These are phyloP conservation scores for Habroteleia sp. DNA, from an alignment of 2,888 invertebrate genomes.

Conservation along the genomic window DNA sequence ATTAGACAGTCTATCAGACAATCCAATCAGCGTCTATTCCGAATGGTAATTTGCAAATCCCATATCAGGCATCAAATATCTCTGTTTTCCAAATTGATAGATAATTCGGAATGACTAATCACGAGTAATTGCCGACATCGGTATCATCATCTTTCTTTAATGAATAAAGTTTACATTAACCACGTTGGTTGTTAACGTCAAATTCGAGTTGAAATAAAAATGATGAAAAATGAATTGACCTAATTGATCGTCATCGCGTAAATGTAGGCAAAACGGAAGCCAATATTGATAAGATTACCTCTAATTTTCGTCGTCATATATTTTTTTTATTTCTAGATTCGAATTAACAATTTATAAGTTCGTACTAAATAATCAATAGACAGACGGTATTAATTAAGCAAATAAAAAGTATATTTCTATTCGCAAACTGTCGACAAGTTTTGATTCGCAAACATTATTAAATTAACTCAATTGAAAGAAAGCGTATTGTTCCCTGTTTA, in stretches of 20 bases:
- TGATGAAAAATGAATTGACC: background rate
- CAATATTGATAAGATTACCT: too few relatives aligned
- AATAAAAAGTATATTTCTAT: too few relatives aligned
- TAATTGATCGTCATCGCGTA: background rate
- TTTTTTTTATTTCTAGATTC: too few relatives aligned
- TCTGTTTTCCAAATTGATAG: conserved; percentile 56
- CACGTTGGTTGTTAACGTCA: background rate
- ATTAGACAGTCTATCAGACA: conserved; percentile 45
- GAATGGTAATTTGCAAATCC: conserved; percentile 50
- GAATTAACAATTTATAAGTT: too few relatives aligned
- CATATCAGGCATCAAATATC: conserved; percentile 40
- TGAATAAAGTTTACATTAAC: conserved; percentile 35
- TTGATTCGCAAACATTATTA: too few relatives aligned
- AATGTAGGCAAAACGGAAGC: too few relatives aligned
- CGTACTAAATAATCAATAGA: too few relatives aligned
- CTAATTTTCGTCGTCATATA: too few relatives aligned
- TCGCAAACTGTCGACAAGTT: too few relatives aligned
- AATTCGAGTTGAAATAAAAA: background rate
- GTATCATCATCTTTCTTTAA: conserved; percentile 40
- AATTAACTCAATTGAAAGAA: too few relatives aligned
- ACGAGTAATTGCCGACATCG: conserved; percentile 28
- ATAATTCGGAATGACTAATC: conserved; percentile 51
- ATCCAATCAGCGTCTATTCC: conserved; percentile 50
- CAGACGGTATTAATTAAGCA: too few relatives aligned
- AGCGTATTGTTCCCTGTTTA: too few relatives aligned